These are phyloP conservation scores for Tetramorium simillimum DNA, from an alignment of 1,140 invertebrate species.

Conservation along the genomic window DNA sequence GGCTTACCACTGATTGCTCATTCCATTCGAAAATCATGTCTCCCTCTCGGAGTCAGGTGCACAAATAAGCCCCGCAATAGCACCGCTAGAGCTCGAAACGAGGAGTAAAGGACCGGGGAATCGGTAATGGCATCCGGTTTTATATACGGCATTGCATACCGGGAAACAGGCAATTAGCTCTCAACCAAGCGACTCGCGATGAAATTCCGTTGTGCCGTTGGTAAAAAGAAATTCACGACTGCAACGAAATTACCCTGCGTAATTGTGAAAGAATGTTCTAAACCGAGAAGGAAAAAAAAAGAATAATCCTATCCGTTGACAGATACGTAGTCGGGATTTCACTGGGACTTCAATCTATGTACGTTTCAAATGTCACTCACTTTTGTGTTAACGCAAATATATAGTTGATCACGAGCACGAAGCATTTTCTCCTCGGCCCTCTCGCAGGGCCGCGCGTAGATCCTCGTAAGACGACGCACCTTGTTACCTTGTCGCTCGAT, in stretches of 20 bases:
- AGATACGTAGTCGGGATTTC: neutral
- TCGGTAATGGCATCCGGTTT: slow-evolving; percentile 10
- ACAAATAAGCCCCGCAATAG: slow-evolving; percentile 71
- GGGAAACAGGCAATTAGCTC: slow-evolving; percentile 6
- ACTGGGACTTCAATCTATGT: neutral
- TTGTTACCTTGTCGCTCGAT: slow-evolving; percentile 40
- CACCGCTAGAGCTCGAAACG: slow-evolving; percentile 46
- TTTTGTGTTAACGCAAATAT: slow-evolving; percentile 17
- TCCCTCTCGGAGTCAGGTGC: slow-evolving; percentile 67
- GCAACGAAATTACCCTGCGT: neutral
- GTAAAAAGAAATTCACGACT: neutral
- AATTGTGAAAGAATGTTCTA: neutral
- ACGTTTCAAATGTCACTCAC: slow-evolving; percentile 5
- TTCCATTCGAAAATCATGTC: slow-evolving; percentile 77
- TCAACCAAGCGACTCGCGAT: slow-evolving; percentile 23
- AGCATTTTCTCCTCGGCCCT: neutral
- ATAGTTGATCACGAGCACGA: slow-evolving; percentile 38
- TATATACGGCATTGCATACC: neutral
- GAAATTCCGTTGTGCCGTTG: slow-evolving; percentile 2
- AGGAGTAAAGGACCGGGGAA: slow-evolving; percentile 34
- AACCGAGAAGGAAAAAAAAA: neutral
- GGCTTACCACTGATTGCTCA: slow-evolving; percentile 85
- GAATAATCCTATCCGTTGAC: neutral
- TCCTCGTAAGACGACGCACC: slow-evolving; percentile 1
- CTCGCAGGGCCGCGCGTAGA: neutral